Percentiles rank a stretch among this genome's conserved stretches.
Conservation (phyloP, 2,113 vertebrate genomes). For the Callocephalon fimbriatum region DNA sequence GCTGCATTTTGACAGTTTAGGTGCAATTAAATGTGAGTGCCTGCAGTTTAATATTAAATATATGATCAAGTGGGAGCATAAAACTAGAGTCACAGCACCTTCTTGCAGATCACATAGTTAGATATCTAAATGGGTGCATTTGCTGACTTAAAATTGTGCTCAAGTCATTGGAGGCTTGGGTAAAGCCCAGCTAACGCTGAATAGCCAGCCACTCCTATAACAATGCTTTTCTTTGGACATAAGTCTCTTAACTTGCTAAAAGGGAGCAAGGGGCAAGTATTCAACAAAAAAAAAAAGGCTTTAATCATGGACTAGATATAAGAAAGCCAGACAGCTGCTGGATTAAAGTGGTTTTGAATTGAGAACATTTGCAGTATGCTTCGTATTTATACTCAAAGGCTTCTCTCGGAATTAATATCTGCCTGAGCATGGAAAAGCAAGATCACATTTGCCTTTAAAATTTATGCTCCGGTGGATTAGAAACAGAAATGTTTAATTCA, state of each 20-base stretch:
- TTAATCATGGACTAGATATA: background rate
- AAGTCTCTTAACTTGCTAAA: background rate
- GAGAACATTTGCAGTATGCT: conserved; percentile 4
- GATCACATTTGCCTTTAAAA: conserved; percentile 28
- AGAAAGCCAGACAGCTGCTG: background rate
- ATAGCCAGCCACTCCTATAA: background rate
- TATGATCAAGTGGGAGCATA: background rate
- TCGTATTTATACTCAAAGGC: conserved; percentile 22
- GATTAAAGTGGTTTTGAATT: conserved; percentile 43
- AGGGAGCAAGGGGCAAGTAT: background rate
- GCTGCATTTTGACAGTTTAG: conserved; percentile 16
- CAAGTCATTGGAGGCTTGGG: background rate
- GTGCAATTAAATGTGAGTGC: conserved; percentile 19
- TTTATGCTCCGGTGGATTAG: background rate
- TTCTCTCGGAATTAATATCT: conserved; percentile 30
- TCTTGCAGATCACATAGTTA: background rate
- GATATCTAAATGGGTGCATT: background rate
- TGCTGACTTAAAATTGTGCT: background rate
- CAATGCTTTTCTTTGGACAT: background rate
- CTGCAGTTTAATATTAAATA: background rate
- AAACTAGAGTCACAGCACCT: background rate
- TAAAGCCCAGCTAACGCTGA: background rate
- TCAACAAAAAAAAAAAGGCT: background rate
- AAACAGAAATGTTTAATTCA: background rate
- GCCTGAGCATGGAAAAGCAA: background rate